Evolutionary conservation across 2,113 vertebrate species (phyloP).

Genomic region (Bombycilla garrulus): DNA sequence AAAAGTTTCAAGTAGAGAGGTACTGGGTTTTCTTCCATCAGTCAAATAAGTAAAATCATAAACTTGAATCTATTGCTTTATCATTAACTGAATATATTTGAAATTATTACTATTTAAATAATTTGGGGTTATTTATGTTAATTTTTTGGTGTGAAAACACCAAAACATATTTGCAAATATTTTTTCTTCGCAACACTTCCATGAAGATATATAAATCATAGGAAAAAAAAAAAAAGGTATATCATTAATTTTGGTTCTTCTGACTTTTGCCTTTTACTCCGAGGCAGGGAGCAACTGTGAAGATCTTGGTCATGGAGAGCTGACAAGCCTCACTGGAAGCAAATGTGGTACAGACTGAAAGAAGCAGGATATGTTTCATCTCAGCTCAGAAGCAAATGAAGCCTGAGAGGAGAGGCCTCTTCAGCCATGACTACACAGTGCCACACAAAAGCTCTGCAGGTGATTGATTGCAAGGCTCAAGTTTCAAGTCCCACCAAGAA

Average conservation of each 20-base stretch:
- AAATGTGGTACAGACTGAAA: background rate
- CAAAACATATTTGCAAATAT: background rate
- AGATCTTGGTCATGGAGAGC: background rate
- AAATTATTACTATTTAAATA: background rate
- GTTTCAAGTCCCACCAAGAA: background rate
- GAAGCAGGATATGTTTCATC: background rate
- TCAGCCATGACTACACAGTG: background rate
- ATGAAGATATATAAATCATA: background rate
- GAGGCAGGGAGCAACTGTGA: background rate
- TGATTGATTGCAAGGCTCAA: background rate
- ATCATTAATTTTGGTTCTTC: background rate
- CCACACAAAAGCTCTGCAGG: background rate
- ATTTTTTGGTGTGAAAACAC: background rate
- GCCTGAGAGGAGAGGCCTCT: background rate
- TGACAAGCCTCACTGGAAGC: background rate
- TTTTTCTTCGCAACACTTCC: background rate
- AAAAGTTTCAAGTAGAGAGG: background rate
- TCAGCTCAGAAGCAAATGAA: background rate
- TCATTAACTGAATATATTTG: background rate
- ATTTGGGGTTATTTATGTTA: rapidly evolving
- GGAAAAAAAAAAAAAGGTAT: background rate
- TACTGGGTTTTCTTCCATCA: background rate
- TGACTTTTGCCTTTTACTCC: background rate
- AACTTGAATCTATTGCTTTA: background rate
- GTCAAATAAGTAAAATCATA: background rate